Conservation (phyloP, 2,797 vertebrate genomes). For the Pitangus sulphuratus region DNA sequence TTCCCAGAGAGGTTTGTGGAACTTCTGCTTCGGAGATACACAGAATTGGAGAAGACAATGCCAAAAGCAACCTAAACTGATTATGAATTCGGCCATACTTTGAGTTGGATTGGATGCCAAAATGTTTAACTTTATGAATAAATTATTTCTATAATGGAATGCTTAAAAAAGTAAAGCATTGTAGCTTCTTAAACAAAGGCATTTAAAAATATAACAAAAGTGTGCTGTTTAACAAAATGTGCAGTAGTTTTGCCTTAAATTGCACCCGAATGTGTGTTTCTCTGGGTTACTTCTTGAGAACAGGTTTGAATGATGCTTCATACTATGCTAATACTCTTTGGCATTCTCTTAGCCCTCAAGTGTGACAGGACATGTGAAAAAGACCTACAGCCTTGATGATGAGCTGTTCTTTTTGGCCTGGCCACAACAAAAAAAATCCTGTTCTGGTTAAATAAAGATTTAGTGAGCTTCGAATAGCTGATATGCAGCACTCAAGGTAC, state of each 20-base stretch:
- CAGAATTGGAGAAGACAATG: not conserved
- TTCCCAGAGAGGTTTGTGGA: not conserved
- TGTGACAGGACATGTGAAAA: not conserved
- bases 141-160: not conserved
- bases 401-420: not conserved
- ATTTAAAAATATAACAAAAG: rapidly evolving
- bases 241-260: not conserved
- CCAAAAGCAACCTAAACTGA: not conserved
- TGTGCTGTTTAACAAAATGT: not conserved
- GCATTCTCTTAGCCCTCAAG: not conserved
- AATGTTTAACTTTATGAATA: not conserved
- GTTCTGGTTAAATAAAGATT: not conserved
- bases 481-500: not conserved
- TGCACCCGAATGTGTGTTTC: not conserved
- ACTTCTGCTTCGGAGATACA: not conserved
- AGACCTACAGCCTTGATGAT: not conserved
- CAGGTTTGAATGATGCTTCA: not conserved
- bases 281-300: not conserved
- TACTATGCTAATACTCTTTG: not conserved
- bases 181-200: not conserved
- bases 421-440: not conserved
- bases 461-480: not conserved
- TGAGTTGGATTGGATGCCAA: not conserved
- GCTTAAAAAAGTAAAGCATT: not conserved
- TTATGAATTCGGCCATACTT: not conserved